phyloP scores from a whole-genome alignment of 2,888 invertebrate genomes.

The Pycnomerus fuliginosus region DNA sequence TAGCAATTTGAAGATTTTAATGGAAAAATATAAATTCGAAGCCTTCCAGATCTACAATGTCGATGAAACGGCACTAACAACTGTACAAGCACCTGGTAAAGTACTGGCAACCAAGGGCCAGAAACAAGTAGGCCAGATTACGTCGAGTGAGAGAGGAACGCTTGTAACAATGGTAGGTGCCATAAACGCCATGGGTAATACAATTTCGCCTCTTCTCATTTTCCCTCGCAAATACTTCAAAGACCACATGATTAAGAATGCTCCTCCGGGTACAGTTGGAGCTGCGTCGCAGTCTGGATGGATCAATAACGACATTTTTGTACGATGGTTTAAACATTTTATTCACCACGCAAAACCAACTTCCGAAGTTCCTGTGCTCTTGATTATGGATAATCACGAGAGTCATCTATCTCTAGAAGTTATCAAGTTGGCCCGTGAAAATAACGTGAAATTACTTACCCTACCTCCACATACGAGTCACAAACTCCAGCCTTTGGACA shows the following conservation, averaged over 20 bases:
- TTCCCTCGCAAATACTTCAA: neutral
- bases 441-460: neutral
- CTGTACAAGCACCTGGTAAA: neutral
- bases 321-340: neutral
- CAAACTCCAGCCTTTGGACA: no score
- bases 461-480: slow-evolving; percentile 1
- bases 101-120: neutral
- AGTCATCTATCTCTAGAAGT: neutral
- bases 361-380: neutral
- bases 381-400: slow-evolving; percentile 1
- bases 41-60: neutral
- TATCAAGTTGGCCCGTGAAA: neutral
- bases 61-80: neutral
- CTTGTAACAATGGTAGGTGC: neutral
- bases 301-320: neutral
- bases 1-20: neutral
- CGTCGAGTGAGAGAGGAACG: neutral
- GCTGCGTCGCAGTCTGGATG: neutral
- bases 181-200: neutral
- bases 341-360: neutral
- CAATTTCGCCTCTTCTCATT: neutral
- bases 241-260: neutral
- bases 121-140: slow-evolving; percentile 2
- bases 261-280: neutral
- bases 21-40: neutral